These are phyloP conservation scores for Leptodactylus fallax DNA, from an alignment of 2,797 vertebrate genomes.

Conservation along the genomic window DNA sequence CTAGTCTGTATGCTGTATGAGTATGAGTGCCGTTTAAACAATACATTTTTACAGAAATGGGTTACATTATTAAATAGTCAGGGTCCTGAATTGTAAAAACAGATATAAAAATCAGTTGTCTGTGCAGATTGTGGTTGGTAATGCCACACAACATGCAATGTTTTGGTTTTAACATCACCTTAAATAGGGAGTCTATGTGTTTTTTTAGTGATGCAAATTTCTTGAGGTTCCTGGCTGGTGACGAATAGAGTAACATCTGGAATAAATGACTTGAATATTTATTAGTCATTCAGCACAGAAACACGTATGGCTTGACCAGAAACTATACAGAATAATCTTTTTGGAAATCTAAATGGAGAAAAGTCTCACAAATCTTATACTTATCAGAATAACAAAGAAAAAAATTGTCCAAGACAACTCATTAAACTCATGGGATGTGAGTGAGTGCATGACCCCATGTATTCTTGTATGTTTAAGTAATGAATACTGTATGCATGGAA, in stretches of 20 bases:
- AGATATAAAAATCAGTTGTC: slow-evolving; percentile 8
- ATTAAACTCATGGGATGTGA: slow-evolving; percentile 18
- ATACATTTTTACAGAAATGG: background rate
- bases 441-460: slow-evolving; percentile 20
- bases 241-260: slow-evolving; percentile 57
- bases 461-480: slow-evolving; percentile 3
- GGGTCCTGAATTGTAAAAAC: background rate
- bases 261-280: slow-evolving; percentile 43
- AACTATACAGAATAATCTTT: slow-evolving; percentile 51
- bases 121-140: background rate
- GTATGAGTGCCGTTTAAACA: background rate
- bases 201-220: slow-evolving; percentile 5
- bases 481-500: background rate
- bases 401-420: slow-evolving; percentile 18
- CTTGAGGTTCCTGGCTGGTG: slow-evolving; percentile 24
- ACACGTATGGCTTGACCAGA: slow-evolving; percentile 43
- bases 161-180: slow-evolving; percentile 19
- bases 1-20: slow-evolving; percentile 9
- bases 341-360: slow-evolving; percentile 22
- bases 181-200: background rate
- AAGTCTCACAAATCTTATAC: slow-evolving; percentile 31
- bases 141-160: slow-evolving; percentile 5
- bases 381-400: background rate
- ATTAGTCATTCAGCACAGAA: slow-evolving; percentile 48
- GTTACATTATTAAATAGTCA: background rate